These are phyloP conservation scores for Dusona sp. DNA, from an alignment of 2,888 invertebrate species.

Conservation along the genomic window DNA sequence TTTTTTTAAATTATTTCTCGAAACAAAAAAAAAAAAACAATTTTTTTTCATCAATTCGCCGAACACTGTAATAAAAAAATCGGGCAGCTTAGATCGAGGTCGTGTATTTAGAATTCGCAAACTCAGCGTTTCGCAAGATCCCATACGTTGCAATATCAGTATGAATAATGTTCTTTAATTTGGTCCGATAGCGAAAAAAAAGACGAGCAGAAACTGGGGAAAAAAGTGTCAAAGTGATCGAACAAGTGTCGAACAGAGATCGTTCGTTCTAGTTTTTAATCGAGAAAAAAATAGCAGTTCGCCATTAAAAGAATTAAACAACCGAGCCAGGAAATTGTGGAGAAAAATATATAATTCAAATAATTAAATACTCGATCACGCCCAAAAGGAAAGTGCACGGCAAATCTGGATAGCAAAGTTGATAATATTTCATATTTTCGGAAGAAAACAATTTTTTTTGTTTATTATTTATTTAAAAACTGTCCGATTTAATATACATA, in stretches of 20 bases:
- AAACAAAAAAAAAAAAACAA: neutral
- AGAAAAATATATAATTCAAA: neutral
- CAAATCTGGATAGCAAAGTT: neutral
- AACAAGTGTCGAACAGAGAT: neutral
- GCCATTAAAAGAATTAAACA: neutral
- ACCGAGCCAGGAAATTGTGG: neutral
- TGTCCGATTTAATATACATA: neutral
- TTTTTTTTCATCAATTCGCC: neutral
- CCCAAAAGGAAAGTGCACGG: neutral
- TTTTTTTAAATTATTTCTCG: neutral
- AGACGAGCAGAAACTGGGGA: neutral
- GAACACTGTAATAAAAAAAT: neutral
- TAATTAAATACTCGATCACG: neutral
- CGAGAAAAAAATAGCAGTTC: no score
- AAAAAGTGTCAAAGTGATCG: constrained; percentile 1
- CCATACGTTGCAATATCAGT: neutral
- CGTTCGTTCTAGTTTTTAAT: neutral
- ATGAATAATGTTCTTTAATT: neutral
- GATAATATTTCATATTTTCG: no score
- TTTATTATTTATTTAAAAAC: neutral
- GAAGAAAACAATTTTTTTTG: neutral
- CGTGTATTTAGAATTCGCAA: neutral
- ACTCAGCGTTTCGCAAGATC: neutral
- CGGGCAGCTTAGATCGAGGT: neutral
- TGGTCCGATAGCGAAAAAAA: neutral